Percentiles rank a stretch among this genome's conserved stretches.
phyloP scores from a whole-genome alignment of 2,888 invertebrate genomes.

The Tuta absoluta region DNA sequence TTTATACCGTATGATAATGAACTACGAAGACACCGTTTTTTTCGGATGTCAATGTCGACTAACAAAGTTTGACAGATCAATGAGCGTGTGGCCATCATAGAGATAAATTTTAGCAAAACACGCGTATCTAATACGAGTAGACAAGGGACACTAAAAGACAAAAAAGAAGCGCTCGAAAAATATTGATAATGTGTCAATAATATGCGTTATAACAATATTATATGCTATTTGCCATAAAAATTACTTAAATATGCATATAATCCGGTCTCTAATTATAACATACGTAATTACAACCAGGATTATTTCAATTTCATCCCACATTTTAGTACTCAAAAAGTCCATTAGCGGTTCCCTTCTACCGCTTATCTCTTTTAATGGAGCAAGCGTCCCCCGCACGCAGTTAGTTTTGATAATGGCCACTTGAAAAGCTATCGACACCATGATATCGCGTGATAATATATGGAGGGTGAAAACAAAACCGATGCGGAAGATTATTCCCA shows the following conservation, averaged over 20 bases:
- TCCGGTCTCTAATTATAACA: background rate
- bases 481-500: too few relatives aligned
- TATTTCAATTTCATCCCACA: background rate
- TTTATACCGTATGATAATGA: too few relatives aligned
- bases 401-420: conserved; percentile 1
- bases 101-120: too few relatives aligned
- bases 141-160: too few relatives aligned
- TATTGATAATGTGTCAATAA: too few relatives aligned
- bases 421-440: background rate
- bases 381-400: background rate
- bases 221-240: background rate
- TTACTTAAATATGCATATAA: background rate
- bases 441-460: background rate
- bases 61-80: too few relatives aligned
- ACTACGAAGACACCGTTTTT: too few relatives aligned
- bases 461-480: background rate
- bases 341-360: background rate
- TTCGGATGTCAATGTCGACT: too few relatives aligned
- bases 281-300: background rate
- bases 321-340: conserved; percentile 4
- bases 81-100: too few relatives aligned
- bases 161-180: too few relatives aligned
- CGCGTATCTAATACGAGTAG: too few relatives aligned
- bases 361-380: background rate
- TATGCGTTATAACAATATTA: too few relatives aligned